Base-by-base conservation (phyloP, 2,888 invertebrate species). In the Platynereis dumerilii region DNA sequence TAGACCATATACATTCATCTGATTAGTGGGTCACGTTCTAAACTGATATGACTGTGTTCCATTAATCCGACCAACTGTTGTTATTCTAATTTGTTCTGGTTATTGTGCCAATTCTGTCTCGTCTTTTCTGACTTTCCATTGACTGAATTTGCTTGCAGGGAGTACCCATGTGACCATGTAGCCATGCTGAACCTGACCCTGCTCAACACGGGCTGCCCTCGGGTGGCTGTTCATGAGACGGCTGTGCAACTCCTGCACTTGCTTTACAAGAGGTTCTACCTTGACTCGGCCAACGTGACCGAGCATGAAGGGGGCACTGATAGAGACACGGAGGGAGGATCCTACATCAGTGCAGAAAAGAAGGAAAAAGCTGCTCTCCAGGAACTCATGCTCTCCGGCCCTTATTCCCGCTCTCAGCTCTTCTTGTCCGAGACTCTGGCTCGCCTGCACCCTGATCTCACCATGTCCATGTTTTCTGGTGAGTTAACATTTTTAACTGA, bases 401-500 rank as follows among this genome's bases (percentile, higher is more conserved):
- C 93, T 0, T 96, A 94, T 86, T 94, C 94, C 80, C 90, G 94
- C 68, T 95, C 71, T 0, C 74, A 74, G 67, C 55, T 65, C n/a
- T 68, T 56, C 53, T 66, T 74, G 34, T 71, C 95, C 0, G 89
- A 93, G 52, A 96, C 97, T 81, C 87, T 99, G 76, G 93, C 98
- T 0, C 91, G 93, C 74, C 87, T 96, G 27, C 96, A 98, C 81
- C 96, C 98, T 0, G 97, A 98, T 81, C 88, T 99, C 48, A 98
- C 99, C 28, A 97, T 99, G 96, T 96, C 97, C 0, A 96, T 99
- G 90, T 97, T 99, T 86, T 97, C 97, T 80, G 97, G 96, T 96
- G 85, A 55, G 65, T 60, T 20, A 15, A 15, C 12, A n/a, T n/a
- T n/a, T n/a, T n/a, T n/a, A n/a, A 20, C 22, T 42, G 17, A 17